Conservation (phyloP, 2,797 vertebrate genomes). For the Anisognathus igniventris region DNA sequence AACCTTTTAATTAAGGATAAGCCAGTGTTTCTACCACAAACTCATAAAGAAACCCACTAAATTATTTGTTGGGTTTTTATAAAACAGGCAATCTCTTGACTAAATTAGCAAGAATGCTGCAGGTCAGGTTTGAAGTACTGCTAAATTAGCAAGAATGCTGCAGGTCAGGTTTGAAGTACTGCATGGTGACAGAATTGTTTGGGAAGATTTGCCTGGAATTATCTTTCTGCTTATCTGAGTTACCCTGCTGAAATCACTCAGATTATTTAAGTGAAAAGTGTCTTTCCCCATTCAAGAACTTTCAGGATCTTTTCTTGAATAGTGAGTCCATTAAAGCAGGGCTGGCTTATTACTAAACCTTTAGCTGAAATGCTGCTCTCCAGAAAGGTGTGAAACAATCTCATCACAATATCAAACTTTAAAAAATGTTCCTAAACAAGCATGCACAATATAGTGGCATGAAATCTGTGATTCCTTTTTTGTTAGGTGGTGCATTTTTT, state of each 20-base stretch:
- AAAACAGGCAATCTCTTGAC: not conserved
- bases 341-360: not conserved
- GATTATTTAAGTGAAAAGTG: not conserved
- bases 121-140: not conserved
- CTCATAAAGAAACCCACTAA: not conserved
- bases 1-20: conserved; percentile 15
- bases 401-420: not conserved
- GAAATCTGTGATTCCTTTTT: not conserved
- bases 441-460: not conserved
- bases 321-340: not conserved
- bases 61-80: not conserved
- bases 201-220: not conserved
- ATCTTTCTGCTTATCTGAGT: not conserved
- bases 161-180: not conserved
- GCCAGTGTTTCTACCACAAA: not conserved
- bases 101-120: not conserved
- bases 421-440: not conserved
- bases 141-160: not conserved
- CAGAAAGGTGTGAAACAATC: not conserved
- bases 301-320: not conserved
- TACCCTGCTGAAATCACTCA: not conserved
- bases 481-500: not conserved
- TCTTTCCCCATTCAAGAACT: not conserved
- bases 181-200: not conserved
- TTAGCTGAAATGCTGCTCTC: not conserved